These are phyloP conservation scores for Gymnosoma rotundatum DNA, from an alignment of 2,888 invertebrate species.

Conservation along the genomic window DNA sequence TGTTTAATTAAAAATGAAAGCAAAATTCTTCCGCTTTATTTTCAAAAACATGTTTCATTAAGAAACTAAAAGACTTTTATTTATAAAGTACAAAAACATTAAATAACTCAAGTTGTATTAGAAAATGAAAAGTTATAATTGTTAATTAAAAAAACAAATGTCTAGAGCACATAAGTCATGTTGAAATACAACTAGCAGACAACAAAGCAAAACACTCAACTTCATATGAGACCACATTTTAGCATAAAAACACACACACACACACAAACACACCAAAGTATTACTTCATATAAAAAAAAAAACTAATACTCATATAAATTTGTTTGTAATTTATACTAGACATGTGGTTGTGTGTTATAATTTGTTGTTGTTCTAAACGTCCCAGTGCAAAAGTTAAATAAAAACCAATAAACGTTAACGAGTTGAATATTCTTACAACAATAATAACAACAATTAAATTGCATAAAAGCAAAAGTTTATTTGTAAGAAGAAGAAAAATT, in stretches of 20 bases:
- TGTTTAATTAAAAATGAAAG: background rate
- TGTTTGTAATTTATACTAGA: too few relatives aligned
- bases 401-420: constrained; percentile 9
- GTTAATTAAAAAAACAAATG: constrained; percentile 61
- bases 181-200: constrained; percentile 27
- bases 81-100: constrained; percentile 34
- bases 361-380: constrained; percentile 6
- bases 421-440: background rate
- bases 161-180: constrained; percentile 36
- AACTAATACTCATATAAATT: constrained; percentile 1
- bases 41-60: background rate
- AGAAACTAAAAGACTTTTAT: constrained; percentile 3
- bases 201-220: background rate
- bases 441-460: constrained; percentile 6
- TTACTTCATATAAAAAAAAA: background rate
- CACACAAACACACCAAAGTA: background rate
- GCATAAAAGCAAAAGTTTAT: constrained; percentile 2
- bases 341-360: background rate
- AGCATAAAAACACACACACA: background rate
- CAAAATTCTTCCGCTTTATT: too few relatives aligned
- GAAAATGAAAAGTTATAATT: constrained; percentile 55
- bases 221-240: constrained; percentile 13
- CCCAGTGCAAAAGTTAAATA: constrained; percentile 21
- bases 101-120: constrained; percentile 49
- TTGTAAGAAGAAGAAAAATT: background rate